Evolutionary conservation across 64 coral and sea anemone species (phyloP).

Genomic region (Actinia equina): DNA sequence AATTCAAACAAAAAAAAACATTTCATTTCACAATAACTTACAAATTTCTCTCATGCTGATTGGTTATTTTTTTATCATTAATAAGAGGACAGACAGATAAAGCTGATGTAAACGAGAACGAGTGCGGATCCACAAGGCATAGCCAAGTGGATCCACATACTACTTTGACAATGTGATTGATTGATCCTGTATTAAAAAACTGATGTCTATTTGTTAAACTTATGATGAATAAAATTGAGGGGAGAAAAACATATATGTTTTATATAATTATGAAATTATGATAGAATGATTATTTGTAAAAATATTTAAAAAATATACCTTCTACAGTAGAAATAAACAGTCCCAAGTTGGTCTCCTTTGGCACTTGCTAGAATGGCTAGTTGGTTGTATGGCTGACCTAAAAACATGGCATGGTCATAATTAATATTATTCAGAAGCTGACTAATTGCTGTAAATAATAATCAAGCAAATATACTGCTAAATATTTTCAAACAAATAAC

Average conservation of each 20-base stretch:
- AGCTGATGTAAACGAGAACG: too few relatives aligned
- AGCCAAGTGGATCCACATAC: too few relatives aligned
- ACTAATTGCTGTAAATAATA: too few relatives aligned
- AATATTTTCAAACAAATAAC: background rate
- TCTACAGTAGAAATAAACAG: slow-evolving; percentile 94
- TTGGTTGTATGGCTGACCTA: slow-evolving; percentile 97
- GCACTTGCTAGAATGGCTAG: slow-evolving; percentile 86
- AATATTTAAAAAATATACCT: slow-evolving; percentile 36
- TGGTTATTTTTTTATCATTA: too few relatives aligned
- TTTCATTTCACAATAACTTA: background rate
- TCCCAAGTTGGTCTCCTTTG: slow-evolving; percentile 81
- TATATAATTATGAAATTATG: too few relatives aligned
- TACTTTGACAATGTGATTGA: background rate
- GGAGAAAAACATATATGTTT: background rate
- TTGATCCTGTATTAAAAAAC: background rate
- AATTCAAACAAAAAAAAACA: background rate
- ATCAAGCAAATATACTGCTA: too few relatives aligned
- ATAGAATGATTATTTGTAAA: too few relatives aligned
- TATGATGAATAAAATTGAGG: too few relatives aligned
- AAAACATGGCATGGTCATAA: background rate
- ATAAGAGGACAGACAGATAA: too few relatives aligned
- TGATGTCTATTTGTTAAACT: background rate
- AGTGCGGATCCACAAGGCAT: too few relatives aligned
- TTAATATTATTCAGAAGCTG: too few relatives aligned
- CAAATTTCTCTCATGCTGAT: too few relatives aligned